Evolutionary conservation across 2,888 invertebrate species (phyloP).

Genomic region (Acanthosoma haemorrhoidale): DNA sequence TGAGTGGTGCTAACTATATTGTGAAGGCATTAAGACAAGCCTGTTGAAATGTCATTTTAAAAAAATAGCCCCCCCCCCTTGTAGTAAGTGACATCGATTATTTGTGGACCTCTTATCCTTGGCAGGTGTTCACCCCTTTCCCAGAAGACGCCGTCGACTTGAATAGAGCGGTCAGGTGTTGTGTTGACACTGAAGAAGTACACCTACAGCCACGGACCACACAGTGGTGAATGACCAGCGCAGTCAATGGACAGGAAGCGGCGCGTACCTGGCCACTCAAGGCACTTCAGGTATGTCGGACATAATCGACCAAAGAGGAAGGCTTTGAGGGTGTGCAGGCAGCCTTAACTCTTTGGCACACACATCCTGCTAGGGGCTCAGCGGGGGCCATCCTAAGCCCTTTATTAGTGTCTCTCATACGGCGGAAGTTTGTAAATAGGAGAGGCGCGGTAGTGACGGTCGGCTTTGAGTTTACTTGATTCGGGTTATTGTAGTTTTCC

Average conservation of each 20-base stretch:
- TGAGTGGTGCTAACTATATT: too few species aligned
- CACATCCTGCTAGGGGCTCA: not conserved
- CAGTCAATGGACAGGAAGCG: not conserved
- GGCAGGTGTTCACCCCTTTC: not conserved
- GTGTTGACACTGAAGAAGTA: not conserved
- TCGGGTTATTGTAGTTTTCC: too few species aligned
- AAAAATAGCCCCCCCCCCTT: too few species aligned
- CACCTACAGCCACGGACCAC: not conserved
- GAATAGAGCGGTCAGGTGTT: not conserved
- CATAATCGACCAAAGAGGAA: not conserved
- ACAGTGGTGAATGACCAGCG: not conserved
- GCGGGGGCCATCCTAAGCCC: not conserved
- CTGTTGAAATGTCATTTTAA: too few species aligned
- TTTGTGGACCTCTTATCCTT: not conserved
- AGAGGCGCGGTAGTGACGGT: not conserved
- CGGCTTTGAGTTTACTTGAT: too few species aligned
- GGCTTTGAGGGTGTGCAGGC: too few species aligned
- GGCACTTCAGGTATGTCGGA: not conserved
- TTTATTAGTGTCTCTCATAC: not conserved
- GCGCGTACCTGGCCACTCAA: not conserved
- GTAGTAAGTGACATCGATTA: too few species aligned
- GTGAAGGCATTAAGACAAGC: too few species aligned
- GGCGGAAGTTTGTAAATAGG: slow-evolving; percentile 11
- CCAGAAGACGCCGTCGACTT: not conserved
- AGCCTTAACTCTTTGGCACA: slow-evolving; percentile 5